These are phyloP conservation scores for Coregonus suidteri DNA, from an alignment of 2,797 vertebrate species.

Conservation along the genomic window DNA sequence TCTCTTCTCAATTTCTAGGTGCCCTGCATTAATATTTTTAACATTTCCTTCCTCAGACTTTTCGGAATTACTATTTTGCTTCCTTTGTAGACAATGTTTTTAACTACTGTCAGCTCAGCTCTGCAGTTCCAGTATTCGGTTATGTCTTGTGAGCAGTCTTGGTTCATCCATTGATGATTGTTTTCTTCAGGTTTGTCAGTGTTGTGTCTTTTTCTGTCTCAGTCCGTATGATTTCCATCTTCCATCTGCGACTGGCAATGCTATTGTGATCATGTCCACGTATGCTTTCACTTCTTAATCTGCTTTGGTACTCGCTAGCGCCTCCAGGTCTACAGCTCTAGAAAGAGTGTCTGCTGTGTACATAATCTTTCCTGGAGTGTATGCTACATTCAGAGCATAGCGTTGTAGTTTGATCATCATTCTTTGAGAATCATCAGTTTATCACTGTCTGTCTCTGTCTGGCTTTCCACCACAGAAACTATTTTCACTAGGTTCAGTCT, in stretches of 20 bases:
- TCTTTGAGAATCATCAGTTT: constrained; percentile 11
- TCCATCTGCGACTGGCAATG: constrained; percentile 21
- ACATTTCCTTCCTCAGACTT: constrained; percentile 12
- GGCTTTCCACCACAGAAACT: not conserved
- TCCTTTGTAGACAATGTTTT: constrained; percentile 37
- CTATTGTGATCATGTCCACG: constrained; percentile 33
- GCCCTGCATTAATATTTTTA: constrained; percentile 35
- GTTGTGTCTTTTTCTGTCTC: constrained; percentile 15
- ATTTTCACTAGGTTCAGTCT: constrained; percentile 30
- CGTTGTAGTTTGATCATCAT: constrained; percentile 24
- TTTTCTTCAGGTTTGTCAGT: constrained; percentile 12
- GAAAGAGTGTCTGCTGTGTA: constrained; percentile 28
- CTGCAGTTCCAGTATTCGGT: constrained; percentile 30
- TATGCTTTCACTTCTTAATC: constrained; percentile 29
- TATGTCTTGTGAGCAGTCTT: constrained; percentile 12
- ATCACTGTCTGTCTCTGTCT: constrained; percentile 9
- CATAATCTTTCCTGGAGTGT: constrained; percentile 37
- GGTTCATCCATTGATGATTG: constrained; percentile 12
- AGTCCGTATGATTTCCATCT: constrained; percentile 16
- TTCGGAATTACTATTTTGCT: constrained; percentile 36
- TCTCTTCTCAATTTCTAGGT: constrained; percentile 36
- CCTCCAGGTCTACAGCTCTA: constrained; percentile 24
- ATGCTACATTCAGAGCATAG: constrained; percentile 32
- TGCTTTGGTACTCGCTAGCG: not conserved
- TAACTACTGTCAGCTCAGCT: constrained; percentile 28